Evolutionary conservation across 2,113 vertebrate species (phyloP).

Genomic region (Pangasianodon gigas): DNA sequence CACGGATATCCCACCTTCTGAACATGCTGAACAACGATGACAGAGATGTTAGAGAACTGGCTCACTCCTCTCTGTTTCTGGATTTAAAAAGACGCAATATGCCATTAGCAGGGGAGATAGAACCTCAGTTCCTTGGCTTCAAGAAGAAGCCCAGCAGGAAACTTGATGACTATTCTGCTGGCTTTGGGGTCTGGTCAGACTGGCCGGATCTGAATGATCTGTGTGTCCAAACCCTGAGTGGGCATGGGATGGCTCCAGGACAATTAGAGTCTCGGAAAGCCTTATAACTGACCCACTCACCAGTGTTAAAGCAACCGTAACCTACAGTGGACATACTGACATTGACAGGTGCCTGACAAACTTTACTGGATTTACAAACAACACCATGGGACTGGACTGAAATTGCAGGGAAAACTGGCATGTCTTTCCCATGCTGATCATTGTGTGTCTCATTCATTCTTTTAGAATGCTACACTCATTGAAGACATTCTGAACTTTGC

Average conservation of each 20-base stretch:
- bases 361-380: too few species aligned
- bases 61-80: neutral
- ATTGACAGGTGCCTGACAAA: too few species aligned
- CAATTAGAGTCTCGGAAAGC: neutral
- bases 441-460: too few species aligned
- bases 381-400: too few species aligned
- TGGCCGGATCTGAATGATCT: neutral
- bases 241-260: neutral
- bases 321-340: too few species aligned
- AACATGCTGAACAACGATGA: neutral
- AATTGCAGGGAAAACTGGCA: too few species aligned
- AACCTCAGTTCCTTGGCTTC: too few species aligned
- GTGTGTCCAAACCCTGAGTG: neutral
- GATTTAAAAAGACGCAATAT: neutral
- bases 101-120: neutral
- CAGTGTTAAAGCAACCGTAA: neutral
- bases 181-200: neutral
- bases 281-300: neutral
- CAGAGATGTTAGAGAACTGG: neutral
- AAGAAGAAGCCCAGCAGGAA: neutral
- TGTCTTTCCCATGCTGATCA: too few species aligned
- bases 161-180: neutral
- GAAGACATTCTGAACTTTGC: too few species aligned
- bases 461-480: too few species aligned
- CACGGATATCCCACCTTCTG: neutral